A percentile compares a stretch with the other conserved stretches of the same genome.
phyloP scores from a whole-genome alignment of 2,888 invertebrate genomes.

The Miltochrista miniata region DNA sequence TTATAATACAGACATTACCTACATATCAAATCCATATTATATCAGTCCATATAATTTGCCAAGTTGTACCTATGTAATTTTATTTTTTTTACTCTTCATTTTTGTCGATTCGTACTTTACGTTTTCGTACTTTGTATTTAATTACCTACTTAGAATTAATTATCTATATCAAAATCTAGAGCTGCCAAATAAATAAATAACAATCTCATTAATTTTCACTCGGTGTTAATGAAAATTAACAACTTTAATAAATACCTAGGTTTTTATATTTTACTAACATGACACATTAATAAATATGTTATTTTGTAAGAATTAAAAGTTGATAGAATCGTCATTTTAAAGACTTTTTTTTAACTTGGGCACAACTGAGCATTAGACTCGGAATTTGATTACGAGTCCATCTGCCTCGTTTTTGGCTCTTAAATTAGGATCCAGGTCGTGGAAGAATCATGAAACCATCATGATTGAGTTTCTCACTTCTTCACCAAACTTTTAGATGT shows the following conservation, averaged over 20 bases:
- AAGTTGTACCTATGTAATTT: too few relatives aligned
- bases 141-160: background rate
- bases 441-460: too few relatives aligned
- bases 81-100: background rate
- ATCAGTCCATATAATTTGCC: too few relatives aligned
- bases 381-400: too few relatives aligned
- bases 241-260: constrained; percentile 10
- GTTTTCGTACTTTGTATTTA: background rate
- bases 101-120: background rate
- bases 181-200: constrained; percentile 17
- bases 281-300: constrained; percentile 17
- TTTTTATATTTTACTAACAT: constrained; percentile 27
- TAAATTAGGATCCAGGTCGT: too few relatives aligned
- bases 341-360: too few relatives aligned
- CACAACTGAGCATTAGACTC: too few relatives aligned
- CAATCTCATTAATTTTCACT: constrained; percentile 32
- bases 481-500: too few relatives aligned
- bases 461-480: too few relatives aligned
- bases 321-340: background rate
- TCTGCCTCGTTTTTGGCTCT: too few relatives aligned
- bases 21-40: too few relatives aligned
- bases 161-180: constrained; percentile 11
- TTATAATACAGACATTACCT: too few relatives aligned
- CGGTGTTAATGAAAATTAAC: constrained; percentile 8
- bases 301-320: background rate